phyloP scores from a whole-genome alignment of 2,113 vertebrate genomes.

The Globicephala melas region DNA sequence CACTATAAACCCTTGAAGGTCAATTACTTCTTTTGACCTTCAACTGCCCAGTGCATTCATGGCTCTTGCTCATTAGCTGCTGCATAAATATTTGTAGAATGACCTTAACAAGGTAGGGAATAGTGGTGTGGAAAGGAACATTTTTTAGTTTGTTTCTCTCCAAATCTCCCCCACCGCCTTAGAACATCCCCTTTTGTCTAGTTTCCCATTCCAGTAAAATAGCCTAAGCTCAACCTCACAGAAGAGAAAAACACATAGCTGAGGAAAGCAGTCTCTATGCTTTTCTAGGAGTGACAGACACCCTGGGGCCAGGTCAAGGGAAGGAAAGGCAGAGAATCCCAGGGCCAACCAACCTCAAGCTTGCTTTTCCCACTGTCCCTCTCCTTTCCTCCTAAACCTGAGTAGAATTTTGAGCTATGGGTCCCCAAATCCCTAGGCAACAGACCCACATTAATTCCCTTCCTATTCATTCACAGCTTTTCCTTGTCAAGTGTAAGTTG shows the following conservation, averaged over 20 bases:
- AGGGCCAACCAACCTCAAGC: neutral
- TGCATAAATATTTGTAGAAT: neutral
- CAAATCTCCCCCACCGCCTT: neutral
- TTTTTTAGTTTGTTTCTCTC: neutral
- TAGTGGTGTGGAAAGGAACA: neutral
- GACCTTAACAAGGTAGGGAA: neutral
- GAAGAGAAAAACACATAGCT: neutral
- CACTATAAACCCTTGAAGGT: neutral
- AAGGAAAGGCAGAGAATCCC: neutral
- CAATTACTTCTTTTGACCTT: conserved; percentile 2
- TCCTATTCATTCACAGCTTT: neutral
- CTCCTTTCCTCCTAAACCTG: neutral
- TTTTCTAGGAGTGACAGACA: neutral
- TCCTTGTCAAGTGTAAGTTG: neutral
- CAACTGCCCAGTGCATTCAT: neutral
- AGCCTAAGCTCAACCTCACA: neutral
- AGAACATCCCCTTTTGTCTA: neutral
- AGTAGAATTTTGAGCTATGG: neutral
- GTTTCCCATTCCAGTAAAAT: neutral
- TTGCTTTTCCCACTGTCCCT: neutral
- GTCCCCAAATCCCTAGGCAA: neutral
- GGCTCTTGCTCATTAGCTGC: neutral
- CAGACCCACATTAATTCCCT: neutral
- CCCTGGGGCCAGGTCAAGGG: neutral
- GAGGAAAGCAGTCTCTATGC: neutral